phyloP scores from a whole-genome alignment of 2,888 invertebrate genomes.

The Andricus quercusramuli region DNA sequence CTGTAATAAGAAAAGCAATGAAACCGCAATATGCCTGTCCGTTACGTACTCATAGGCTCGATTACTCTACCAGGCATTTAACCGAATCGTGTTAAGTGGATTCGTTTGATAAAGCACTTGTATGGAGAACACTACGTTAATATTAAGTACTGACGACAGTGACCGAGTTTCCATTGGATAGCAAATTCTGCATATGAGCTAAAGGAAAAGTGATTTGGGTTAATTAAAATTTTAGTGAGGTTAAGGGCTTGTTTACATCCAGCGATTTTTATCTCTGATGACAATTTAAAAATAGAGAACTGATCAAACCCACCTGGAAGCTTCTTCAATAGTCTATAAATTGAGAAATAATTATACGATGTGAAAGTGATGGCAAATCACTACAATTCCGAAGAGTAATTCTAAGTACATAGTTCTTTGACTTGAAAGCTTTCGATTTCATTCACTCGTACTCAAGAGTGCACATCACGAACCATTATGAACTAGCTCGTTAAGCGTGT shows the following conservation, averaged over 20 bases:
- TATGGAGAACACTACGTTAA: conserved; percentile 25
- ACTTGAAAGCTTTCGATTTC: neutral
- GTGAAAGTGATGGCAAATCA: neutral
- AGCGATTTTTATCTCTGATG: neutral
- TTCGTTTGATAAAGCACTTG: conserved; percentile 24
- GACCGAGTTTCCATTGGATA: conserved; percentile 31
- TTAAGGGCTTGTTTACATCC: conserved; percentile 1
- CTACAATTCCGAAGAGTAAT: neutral
- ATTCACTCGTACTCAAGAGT: conserved; percentile 1
- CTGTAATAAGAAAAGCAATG: conserved; percentile 25
- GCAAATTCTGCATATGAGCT: conserved; percentile 13
- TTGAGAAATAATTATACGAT: neutral
- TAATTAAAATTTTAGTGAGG: conserved; percentile 12
- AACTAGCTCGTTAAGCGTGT: conserved; percentile 16
- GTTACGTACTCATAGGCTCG: conserved; percentile 25
- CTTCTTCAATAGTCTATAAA: neutral
- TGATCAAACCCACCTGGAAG: neutral
- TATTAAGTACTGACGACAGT: conserved; percentile 28
- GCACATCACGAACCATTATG: neutral
- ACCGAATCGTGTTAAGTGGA: conserved; percentile 13
- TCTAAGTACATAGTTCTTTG: neutral
- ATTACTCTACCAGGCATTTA: conserved; percentile 13
- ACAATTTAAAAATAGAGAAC: neutral
- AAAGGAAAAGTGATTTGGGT: conserved; percentile 8
- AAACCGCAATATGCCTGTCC: conserved; percentile 20